Conservation (phyloP, 2,888 invertebrate genomes). For the Idaea straminata region DNA sequence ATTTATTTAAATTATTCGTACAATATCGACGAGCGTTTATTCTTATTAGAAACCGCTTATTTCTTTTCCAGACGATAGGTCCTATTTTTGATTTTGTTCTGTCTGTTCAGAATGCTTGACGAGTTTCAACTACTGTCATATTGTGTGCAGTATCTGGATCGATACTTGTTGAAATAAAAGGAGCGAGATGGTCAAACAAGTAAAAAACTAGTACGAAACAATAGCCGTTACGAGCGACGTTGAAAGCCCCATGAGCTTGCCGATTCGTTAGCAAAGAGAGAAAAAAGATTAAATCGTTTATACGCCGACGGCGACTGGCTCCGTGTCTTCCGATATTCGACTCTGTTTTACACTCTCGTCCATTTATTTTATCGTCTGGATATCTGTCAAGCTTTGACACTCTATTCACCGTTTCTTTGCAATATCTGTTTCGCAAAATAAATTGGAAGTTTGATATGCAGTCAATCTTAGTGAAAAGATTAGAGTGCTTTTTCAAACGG, state of each 20-base stretch:
- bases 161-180: constrained; percentile 48
- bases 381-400: constrained; percentile 29
- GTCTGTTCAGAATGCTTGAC: neutral
- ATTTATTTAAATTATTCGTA: neutral
- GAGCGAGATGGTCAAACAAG: constrained; percentile 37
- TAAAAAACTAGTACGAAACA: constrained; percentile 52
- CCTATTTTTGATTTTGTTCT: neutral
- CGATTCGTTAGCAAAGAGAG: constrained; percentile 57
- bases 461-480: constrained; percentile 9
- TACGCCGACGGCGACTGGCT: constrained; percentile 33
- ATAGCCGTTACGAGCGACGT: constrained; percentile 50
- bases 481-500: neutral
- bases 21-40: neutral
- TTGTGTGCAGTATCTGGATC: constrained; percentile 28
- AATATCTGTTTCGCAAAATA: constrained; percentile 21
- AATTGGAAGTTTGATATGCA: constrained; percentile 26
- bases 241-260: constrained; percentile 56
- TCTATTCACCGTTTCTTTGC: constrained; percentile 26
- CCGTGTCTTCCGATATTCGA: constrained; percentile 39
- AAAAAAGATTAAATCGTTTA: constrained; percentile 49
- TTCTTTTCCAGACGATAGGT: too few species aligned
- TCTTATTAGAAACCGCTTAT: too few species aligned
- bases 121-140: neutral
- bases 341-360: constrained; percentile 29
- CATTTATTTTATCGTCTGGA: constrained; percentile 29